phyloP scores from a whole-genome alignment of 2,113 vertebrate genomes.

The Morphnarchus princeps region DNA sequence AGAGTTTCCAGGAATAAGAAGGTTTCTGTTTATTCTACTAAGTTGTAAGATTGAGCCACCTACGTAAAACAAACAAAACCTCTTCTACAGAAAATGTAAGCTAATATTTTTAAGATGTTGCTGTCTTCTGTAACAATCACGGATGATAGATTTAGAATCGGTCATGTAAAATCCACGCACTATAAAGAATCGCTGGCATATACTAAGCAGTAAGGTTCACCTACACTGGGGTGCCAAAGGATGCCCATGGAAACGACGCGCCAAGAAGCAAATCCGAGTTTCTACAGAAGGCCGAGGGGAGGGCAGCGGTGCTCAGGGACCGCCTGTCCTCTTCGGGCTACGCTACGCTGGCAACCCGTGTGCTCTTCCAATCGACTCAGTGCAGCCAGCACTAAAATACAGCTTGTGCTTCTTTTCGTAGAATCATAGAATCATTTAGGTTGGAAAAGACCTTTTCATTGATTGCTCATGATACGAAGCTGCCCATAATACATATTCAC shows the following conservation, averaged over 20 bases:
- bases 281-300: background rate
- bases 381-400: background rate
- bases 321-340: accelerated
- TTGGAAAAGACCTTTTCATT: background rate
- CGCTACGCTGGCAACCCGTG: accelerated
- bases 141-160: background rate
- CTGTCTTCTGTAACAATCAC: background rate
- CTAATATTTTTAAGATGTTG: background rate
- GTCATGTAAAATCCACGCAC: background rate
- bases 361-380: accelerated
- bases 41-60: background rate
- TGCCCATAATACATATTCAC: no score
- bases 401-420: background rate
- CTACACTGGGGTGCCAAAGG: background rate
- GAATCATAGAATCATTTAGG: no score
- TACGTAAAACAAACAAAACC: background rate
- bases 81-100: background rate
- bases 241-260: background rate
- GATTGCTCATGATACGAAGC: background rate
- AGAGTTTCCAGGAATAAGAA: background rate
- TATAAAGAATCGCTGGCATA: no score
- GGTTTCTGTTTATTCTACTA: background rate
- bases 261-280: background rate
- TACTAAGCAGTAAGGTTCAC: background rate
- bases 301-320: background rate